Evolutionary conservation across 2,797 vertebrate species (phyloP).

Genomic region (Psittacula echo): DNA sequence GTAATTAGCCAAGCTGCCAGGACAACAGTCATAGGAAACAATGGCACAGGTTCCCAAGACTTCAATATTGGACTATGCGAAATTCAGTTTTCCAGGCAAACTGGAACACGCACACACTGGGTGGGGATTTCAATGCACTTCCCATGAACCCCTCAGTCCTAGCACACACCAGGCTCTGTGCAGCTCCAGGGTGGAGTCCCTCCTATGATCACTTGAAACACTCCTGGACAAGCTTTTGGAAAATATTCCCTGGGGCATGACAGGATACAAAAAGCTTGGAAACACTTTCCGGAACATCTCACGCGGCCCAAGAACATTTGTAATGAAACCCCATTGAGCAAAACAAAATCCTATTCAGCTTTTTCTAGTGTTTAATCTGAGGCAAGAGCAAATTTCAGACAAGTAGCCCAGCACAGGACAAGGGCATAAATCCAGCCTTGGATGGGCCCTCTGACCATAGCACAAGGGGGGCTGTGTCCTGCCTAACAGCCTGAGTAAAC

Average conservation of each 20-base stretch:
- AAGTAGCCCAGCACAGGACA: not conserved
- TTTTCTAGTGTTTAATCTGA: not conserved
- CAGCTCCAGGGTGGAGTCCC: slow-evolving; percentile 12
- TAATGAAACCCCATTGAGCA: not conserved
- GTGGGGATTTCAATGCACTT: not conserved
- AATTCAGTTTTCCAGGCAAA: not conserved
- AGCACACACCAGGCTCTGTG: not conserved
- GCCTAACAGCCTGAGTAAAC: not conserved
- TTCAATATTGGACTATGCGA: not conserved
- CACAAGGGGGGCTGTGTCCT: accelerated
- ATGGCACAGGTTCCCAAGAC: not conserved
- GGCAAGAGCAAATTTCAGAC: not conserved
- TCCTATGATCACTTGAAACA: slow-evolving; percentile 8
- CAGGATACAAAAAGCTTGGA: slow-evolving; percentile 26
- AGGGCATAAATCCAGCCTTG: not conserved
- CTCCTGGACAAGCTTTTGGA: slow-evolving; percentile 32
- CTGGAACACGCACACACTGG: not conserved
- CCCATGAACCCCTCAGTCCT: not conserved
- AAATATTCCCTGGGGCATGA: not conserved
- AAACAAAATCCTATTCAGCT: not conserved
- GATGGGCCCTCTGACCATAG: not conserved
- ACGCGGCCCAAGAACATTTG: not conserved
- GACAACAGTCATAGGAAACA: not conserved
- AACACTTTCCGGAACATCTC: slow-evolving; percentile 15
- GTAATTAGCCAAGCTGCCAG: not conserved